phyloP scores from a whole-genome alignment of 2,888 invertebrate genomes.

The Cephus runcator region DNA sequence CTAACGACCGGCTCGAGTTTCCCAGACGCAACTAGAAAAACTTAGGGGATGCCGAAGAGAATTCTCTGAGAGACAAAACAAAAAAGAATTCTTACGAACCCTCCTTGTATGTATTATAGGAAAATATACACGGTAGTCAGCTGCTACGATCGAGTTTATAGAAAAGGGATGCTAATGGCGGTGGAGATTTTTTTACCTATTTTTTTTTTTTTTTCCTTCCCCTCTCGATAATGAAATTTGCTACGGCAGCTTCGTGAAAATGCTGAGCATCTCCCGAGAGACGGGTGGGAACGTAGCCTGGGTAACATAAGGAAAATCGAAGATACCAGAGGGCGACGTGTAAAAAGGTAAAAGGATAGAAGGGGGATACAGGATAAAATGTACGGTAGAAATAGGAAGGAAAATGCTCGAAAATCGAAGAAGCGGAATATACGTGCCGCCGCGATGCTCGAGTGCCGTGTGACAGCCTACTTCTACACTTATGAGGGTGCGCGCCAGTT shows the following conservation, averaged over 20 bases:
- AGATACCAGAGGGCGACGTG: neutral
- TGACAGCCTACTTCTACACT: neutral
- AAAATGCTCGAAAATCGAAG: neutral
- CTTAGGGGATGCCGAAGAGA: neutral
- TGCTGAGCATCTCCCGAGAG: neutral
- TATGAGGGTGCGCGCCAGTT: slow-evolving; percentile 22
- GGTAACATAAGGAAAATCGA: neutral
- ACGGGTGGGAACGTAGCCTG: neutral
- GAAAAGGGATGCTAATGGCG: neutral
- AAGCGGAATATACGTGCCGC: neutral
- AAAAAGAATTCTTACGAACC: neutral
- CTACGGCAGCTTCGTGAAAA: neutral
- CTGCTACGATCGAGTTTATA: neutral
- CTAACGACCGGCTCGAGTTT: neutral
- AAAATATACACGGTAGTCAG: neutral
- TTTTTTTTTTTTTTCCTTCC: neutral
- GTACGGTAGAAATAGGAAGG: neutral
- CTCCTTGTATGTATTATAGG: neutral
- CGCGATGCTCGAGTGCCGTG: neutral
- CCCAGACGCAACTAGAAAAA: neutral
- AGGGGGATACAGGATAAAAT: neutral
- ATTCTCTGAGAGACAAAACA: neutral
- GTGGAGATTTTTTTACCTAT: neutral
- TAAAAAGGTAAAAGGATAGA: neutral
- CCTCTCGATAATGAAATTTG: neutral